Base-by-base conservation (phyloP, 2,113 vertebrate genomes). In the Coreoperca whiteheadi region DNA sequence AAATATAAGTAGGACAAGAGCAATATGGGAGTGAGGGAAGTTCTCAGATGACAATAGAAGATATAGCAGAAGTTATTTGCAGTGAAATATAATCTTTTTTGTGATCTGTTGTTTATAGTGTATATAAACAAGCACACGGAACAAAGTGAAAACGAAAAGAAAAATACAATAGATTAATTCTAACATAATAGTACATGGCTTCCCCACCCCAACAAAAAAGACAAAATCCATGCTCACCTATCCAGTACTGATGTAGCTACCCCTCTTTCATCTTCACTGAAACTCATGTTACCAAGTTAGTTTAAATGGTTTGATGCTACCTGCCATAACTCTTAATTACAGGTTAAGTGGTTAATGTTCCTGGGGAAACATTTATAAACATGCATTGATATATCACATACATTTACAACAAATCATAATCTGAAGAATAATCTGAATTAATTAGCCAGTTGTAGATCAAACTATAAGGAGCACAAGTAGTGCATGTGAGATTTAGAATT, bases 1-100 rank as follows among this genome's bases (percentile, higher is more conserved):
- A 54, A 30, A 60, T 63, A 2, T 34, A 89, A 84, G 74, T 77
- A 76, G 82, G 68, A 61, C 85, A 77, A n/a, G 54, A 57, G 39
- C 28, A 64, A 43, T 56, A 75, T 43, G 48, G 48, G 20, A 57
- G 11, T 6, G 28, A 7, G 37, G 53, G 73, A 72, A 46, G 68
- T 74, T 73, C 28, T 69, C 66, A 30, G n/a, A 6, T 71, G 39
- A 16, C 53, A 56, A 20, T 37, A 54, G 10, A 66, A 34, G n/a
- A n/a, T 54, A 74, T 21, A 34, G n/a, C 2, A 66, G 11, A 69
- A 28, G 28, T n/a, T 0, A 51, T 14, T 74, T 6, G 2, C 11
- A 51, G 53, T 59, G 30, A 30, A 54, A 54, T 23, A 9, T 28
- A 30, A 60, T 15, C 37, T 23, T 20, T 7, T 56, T 43, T 34